Conservation (phyloP, 2,797 vertebrate species). For the Pantherophis alleghaniensis region DNA sequence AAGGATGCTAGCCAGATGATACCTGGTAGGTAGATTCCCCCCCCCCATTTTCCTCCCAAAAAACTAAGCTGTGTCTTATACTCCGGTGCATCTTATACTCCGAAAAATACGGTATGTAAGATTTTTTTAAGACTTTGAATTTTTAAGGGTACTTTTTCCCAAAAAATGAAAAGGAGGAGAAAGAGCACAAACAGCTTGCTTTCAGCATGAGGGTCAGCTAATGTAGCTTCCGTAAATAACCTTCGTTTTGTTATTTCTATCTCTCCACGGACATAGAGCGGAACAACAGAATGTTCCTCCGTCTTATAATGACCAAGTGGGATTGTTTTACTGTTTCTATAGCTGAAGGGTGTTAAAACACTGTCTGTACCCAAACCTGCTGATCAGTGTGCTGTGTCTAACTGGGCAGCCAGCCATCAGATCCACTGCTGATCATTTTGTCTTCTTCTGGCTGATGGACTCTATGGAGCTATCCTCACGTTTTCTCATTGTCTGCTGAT, state of each 20-base stretch:
- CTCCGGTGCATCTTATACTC: no score
- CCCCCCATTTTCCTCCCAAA: no score
- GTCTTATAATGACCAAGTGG: conserved; percentile 61
- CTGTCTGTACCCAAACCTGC: conserved; percentile 71
- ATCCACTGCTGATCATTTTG: conserved; percentile 51
- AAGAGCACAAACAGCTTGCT: background rate
- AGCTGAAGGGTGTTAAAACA: conserved; percentile 77
- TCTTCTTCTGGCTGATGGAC: conserved; percentile 47
- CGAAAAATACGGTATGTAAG: background rate
- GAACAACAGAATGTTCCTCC: conserved; percentile 64
- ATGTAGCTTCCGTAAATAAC: conserved; percentile 16
- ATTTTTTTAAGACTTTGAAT: background rate
- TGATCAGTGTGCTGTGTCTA: conserved; percentile 69
- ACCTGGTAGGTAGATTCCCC: no score
- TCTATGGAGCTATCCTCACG: conserved; percentile 43
- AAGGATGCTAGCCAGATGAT: no score
- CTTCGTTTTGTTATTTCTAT: conserved; percentile 48
- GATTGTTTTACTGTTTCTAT: conserved; percentile 82
- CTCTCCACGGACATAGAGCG: conserved; percentile 58
- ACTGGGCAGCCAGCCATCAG: conserved; percentile 66
- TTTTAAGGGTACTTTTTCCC: conserved; percentile 29
- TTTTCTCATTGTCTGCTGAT: conserved; percentile 52
- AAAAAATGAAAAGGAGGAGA: background rate
- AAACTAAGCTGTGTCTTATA: no score
- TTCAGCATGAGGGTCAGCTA: conserved; percentile 43